Evolutionary conservation across 2,888 invertebrate species (phyloP).

Genomic region (Homarus gammarus): DNA sequence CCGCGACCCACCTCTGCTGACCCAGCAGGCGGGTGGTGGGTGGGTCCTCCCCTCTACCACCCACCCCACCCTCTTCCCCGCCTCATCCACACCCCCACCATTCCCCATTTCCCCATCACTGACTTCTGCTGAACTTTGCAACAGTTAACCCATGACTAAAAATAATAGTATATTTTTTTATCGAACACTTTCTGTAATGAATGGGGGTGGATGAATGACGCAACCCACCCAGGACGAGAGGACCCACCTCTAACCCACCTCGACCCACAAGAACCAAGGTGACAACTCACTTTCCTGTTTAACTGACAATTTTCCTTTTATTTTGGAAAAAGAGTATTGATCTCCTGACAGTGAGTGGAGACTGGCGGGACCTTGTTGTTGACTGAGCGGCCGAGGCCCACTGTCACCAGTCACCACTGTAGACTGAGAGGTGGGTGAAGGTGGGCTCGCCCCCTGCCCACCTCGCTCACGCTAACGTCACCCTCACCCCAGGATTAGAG

Average conservation of each 20-base stretch:
- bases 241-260: neutral
- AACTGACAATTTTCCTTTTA: neutral
- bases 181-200: neutral
- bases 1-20: slow-evolving; percentile 13
- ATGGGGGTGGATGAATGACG: neutral
- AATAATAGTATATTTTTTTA: too few species aligned
- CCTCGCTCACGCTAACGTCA: neutral
- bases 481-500: slow-evolving; percentile 35
- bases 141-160: neutral
- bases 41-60: neutral
- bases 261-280: neutral
- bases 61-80: neutral
- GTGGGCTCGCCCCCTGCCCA: slow-evolving; percentile 24
- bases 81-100: neutral
- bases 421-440: slow-evolving; percentile 17
- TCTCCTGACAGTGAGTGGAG: neutral
- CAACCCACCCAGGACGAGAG: neutral
- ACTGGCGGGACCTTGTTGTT: neutral
- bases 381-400: neutral
- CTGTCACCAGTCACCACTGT: neutral
- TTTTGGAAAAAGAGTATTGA: slow-evolving; percentile 5
- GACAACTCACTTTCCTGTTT: neutral
- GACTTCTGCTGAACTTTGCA: neutral
- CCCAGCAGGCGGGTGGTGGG: neutral
- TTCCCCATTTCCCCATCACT: neutral